Evolutionary conservation across 2,797 vertebrate species (phyloP).

Genomic region (Danio kyathit): DNA sequence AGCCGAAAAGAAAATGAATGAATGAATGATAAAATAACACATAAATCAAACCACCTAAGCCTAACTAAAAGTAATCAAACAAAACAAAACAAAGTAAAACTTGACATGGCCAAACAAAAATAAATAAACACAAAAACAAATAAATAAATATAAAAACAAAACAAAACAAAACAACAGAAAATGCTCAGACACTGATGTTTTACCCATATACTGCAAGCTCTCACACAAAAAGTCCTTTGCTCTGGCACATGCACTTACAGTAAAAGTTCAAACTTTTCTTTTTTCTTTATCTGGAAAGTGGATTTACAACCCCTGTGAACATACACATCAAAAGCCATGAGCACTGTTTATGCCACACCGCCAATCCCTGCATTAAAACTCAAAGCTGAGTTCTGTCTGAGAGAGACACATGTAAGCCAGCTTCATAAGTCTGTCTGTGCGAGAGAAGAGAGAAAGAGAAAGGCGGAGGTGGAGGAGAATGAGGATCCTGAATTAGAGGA

Average conservation of each 20-base stretch:
- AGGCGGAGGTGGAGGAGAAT: constrained; percentile 16
- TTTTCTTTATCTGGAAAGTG: constrained; percentile 24
- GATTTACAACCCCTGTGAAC: constrained; percentile 28
- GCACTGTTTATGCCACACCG: constrained; percentile 37
- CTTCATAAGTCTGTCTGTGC: constrained; percentile 20
- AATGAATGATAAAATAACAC: too few species aligned
- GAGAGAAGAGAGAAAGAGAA: not conserved
- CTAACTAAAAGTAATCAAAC: too few species aligned
- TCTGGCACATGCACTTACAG: not conserved
- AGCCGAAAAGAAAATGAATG: too few species aligned
- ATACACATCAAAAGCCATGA: constrained; percentile 22
- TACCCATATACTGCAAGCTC: not conserved
- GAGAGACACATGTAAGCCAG: not conserved
- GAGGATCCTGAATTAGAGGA: constrained; percentile 13
- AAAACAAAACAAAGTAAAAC: too few species aligned
- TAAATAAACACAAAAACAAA: not conserved
- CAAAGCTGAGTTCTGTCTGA: constrained; percentile 35
- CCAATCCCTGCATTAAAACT: constrained; percentile 25
- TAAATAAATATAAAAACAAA: not conserved
- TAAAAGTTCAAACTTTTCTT: constrained; percentile 6
- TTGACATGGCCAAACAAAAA: too few species aligned
- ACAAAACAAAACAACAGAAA: not conserved
- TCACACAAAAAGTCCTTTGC: not conserved
- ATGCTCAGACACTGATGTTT: too few species aligned
- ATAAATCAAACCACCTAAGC: too few species aligned